Conservation (phyloP, 2,888 invertebrate species). For the Hypercompe scribonia region DNA sequence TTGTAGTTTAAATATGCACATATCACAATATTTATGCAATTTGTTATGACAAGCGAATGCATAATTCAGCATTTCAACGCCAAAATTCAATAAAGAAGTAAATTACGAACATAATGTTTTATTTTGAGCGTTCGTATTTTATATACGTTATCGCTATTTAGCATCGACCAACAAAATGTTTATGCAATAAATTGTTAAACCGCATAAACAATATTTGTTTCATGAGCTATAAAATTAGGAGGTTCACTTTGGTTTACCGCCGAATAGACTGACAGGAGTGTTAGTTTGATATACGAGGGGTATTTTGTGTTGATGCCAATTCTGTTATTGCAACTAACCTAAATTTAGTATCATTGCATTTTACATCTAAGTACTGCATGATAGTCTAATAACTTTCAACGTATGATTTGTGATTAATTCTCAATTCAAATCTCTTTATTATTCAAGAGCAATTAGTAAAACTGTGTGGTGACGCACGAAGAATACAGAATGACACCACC, state of each 20-base stretch:
- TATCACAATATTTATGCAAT: conserved; percentile 18
- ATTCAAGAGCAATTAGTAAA: too few relatives aligned
- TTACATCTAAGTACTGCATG: neutral
- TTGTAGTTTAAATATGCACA: neutral
- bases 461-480: too few relatives aligned
- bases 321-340: neutral
- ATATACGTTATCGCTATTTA: conserved; percentile 33
- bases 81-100: conserved; percentile 41
- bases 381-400: neutral
- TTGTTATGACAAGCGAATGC: conserved; percentile 41
- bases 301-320: neutral
- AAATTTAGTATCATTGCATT: neutral
- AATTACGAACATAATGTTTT: conserved; percentile 42
- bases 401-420: too few relatives aligned
- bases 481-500: too few relatives aligned
- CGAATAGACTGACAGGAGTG: conserved; percentile 13
- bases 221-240: conserved; percentile 75
- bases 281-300: neutral
- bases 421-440: too few relatives aligned
- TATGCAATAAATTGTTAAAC: conserved; percentile 81
- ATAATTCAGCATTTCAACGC: conserved; percentile 37
- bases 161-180: conserved; percentile 59
- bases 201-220: conserved; percentile 82
- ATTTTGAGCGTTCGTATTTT: conserved; percentile 39
- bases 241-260: conserved; percentile 59